These are phyloP conservation scores for Rutilus rutilus DNA, from an alignment of 2,113 vertebrate genomes.

Conservation along the genomic window DNA sequence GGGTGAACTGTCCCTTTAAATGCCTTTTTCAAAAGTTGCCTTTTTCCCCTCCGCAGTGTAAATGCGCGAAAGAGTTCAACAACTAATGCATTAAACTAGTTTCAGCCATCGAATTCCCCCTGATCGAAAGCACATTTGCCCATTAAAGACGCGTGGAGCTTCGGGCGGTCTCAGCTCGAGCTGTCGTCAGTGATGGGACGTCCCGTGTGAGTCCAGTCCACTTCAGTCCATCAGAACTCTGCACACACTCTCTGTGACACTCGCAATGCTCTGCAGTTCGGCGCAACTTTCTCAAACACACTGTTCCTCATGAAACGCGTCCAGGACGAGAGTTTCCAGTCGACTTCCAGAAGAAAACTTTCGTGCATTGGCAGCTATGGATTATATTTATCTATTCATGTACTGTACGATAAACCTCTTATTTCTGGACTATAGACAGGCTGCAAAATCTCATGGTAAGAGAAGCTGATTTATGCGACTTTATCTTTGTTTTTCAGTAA, in stretches of 20 bases:
- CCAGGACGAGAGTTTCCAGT: constrained; percentile 57
- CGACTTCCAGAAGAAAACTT: constrained; percentile 65
- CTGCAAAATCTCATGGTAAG: constrained; percentile 75
- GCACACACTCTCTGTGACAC: constrained; percentile 65
- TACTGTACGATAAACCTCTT: constrained; percentile 71
- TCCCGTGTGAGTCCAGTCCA: constrained; percentile 71
- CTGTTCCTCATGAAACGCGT: constrained; percentile 60
- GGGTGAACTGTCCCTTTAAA: background rate
- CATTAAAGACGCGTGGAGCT: constrained; percentile 57
- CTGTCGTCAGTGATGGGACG: constrained; percentile 77
- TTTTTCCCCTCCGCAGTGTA: background rate
- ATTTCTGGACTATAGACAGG: constrained; percentile 68
- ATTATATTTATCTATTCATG: constrained; percentile 74
- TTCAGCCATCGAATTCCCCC: background rate
- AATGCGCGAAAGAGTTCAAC: background rate
- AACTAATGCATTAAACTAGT: background rate
- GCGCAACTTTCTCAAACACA: constrained; percentile 64
- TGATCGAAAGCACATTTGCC: constrained; percentile 47
- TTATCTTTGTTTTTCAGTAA: background rate
- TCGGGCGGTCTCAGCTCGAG: background rate
- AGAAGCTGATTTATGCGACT: background rate
- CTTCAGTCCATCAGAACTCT: constrained; percentile 73
- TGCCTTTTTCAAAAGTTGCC: background rate
- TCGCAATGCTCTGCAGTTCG: constrained; percentile 66
- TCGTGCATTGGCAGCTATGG: constrained; percentile 69